A percentile compares a stretch with the other conserved stretches of the same genome.
phyloP scores from a whole-genome alignment of 53 echinoderm and acorn worm genomes.

The Arbacia lixula region DNA sequence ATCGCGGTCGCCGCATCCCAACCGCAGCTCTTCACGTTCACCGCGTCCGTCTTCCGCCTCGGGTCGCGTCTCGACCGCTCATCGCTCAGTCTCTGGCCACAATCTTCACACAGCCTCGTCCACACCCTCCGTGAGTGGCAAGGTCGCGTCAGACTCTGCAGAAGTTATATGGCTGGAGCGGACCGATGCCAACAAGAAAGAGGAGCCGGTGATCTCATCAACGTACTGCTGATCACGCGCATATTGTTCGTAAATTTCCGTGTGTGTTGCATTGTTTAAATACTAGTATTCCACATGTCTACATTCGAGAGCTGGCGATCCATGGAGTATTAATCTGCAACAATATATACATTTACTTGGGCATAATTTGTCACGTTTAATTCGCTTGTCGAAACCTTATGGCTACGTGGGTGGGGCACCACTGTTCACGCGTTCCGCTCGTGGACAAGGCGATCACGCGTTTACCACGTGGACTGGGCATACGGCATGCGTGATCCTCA shows the following conservation, averaged over 20 bases:
- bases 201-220: constrained; percentile 28
- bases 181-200: constrained; percentile 13
- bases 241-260: background rate
- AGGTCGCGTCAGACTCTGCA: background rate
- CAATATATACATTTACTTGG: constrained; percentile 8
- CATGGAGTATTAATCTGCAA: constrained; percentile 40
- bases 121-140: constrained; percentile 42
- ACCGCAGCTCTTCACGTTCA: background rate
- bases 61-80: constrained; percentile 44
- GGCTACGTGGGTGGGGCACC: background rate
- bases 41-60: constrained; percentile 29
- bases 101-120: constrained; percentile 51
- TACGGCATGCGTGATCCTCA: constrained; percentile 35
- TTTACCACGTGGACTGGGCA: constrained; percentile 11
- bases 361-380: background rate
- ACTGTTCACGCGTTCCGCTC: background rate
- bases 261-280: constrained; percentile 27
- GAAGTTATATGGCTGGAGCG: constrained; percentile 58
- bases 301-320: constrained; percentile 31
- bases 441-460: constrained; percentile 28
- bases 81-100: constrained; percentile 58
- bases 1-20: constrained; percentile 26
- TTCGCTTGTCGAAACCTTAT: background rate
- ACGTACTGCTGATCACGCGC: constrained; percentile 21
- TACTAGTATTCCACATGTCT: constrained; percentile 7